Base-by-base conservation (phyloP, 2,888 invertebrate species). In the Cryptus viduatorius region DNA sequence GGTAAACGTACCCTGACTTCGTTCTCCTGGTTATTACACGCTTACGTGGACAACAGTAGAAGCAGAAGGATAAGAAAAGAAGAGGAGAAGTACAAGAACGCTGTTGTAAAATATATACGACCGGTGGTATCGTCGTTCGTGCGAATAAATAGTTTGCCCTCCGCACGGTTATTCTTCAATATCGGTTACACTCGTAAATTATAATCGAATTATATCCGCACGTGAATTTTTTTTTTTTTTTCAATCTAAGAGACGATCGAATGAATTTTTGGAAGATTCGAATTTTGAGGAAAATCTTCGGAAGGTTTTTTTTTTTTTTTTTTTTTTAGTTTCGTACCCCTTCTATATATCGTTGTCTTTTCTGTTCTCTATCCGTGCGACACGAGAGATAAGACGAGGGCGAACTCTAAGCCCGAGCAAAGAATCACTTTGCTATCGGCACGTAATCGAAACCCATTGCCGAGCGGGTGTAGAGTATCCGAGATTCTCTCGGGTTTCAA, bases 381-480 rank as follows among this genome's bases (percentile, higher is more conserved):
- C 75, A 69, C 78, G 80, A 65, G 72, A 79, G 75, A 83, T 79
- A 71, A 80, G 73, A 78, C 48, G 16, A 24, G 31, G 12, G 4
- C 50, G 42, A 19, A 31, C 73, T 65, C 69, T 64, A 83, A 80
- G 78, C 75, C 29, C 53, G 76, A 78, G 76, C 71, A 79, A 82
- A 71, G 72, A 82, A 80, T 84, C 83, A 83, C 79, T 85, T 83
- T 83, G 71, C 82, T 79, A 85, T 86, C 77, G 72, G 72, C 75
- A 78, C 75, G 85, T 82, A 86, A 86, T 84, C 80, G 84, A 84
- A 83, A 80, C 80, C 76, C 67, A 85, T 79, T 59, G 75, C 19
- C 48, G 59, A 68, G 46, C 42, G 71, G 44, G 44, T 61, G 79
- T 44, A 46, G 76, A 72, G 80, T 68, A 73, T 73, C 78, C 64